phyloP scores from a whole-genome alignment of 2,888 invertebrate genomes.

The Scaptomyza parva region DNA sequence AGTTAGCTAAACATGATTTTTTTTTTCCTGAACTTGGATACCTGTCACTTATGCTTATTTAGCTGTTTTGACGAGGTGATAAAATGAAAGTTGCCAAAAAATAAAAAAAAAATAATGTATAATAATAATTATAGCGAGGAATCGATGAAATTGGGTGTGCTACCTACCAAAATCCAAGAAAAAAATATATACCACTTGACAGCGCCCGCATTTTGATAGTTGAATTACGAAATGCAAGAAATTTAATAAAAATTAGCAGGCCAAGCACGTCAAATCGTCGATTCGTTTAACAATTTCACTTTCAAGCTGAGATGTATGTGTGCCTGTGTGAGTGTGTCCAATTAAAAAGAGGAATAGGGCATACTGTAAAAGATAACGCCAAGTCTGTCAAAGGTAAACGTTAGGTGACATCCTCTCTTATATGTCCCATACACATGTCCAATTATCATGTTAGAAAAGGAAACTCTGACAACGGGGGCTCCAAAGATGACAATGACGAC shows the following conservation, averaged over 20 bases:
- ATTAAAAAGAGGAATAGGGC: slow-evolving; percentile 71
- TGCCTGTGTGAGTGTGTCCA: slow-evolving; percentile 30
- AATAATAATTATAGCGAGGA: slow-evolving; percentile 39
- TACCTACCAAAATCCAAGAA: slow-evolving; percentile 22
- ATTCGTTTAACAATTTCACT: slow-evolving; percentile 68
- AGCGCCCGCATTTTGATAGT: slow-evolving; percentile 50
- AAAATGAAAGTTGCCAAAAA: slow-evolving; percentile 72
- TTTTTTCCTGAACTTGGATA: slow-evolving; percentile 10
- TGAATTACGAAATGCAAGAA: slow-evolving; percentile 60
- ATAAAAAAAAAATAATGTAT: slow-evolving; percentile 18
- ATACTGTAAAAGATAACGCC: slow-evolving; percentile 31
- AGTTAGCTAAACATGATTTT: slow-evolving; percentile 29
- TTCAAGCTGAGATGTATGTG: slow-evolving; percentile 37
- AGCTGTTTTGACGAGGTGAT: slow-evolving; percentile 37
- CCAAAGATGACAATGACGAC: neutral
- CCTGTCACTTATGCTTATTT: slow-evolving; percentile 38
- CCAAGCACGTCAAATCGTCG: slow-evolving; percentile 36
- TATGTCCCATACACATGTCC: slow-evolving; percentile 69
- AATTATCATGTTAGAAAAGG: slow-evolving; percentile 76
- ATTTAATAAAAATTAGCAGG: slow-evolving; percentile 37
- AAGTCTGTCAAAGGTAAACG: slow-evolving; percentile 51
- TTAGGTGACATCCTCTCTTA: slow-evolving; percentile 49
- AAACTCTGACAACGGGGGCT: slow-evolving; percentile 52
- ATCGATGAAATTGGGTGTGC: slow-evolving; percentile 42
- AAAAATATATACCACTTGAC: slow-evolving; percentile 23